Evolutionary conservation across 2,888 invertebrate genomes (phyloP).

Genomic region (Furcula furcula): DNA sequence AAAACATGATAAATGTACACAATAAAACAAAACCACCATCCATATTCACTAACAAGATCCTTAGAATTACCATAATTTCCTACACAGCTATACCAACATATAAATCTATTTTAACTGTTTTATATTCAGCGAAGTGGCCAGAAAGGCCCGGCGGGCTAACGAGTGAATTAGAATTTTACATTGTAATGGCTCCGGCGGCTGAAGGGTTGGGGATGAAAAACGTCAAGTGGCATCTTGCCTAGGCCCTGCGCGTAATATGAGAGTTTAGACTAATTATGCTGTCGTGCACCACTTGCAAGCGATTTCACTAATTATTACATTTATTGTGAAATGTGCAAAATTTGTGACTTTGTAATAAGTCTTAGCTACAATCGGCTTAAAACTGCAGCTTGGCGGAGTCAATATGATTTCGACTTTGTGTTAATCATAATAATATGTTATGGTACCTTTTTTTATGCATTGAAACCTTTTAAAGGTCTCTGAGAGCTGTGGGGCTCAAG

Average conservation of each 20-base stretch:
- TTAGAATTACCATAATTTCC: constrained; percentile 37
- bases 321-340: constrained; percentile 22
- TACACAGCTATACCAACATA: constrained; percentile 35
- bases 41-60: constrained; percentile 32
- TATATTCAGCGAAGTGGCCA: constrained; percentile 53
- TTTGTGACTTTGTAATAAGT: no score
- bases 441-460: no score
- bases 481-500: no score
- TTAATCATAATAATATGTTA: no score
- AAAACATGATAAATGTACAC: constrained; percentile 24
- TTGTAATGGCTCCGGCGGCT: constrained; percentile 45
- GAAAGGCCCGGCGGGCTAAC: constrained; percentile 50
- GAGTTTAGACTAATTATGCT: constrained; percentile 40
- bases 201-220: constrained; percentile 17
- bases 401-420: no score
- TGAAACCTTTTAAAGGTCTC: no score
- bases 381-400: no score
- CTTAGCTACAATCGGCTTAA: no score
- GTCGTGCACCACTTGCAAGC: constrained; percentile 18
- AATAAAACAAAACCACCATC: constrained; percentile 23
- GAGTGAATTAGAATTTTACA: constrained; percentile 69
- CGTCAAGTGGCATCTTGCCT: constrained; percentile 20
- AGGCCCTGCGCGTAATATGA: constrained; percentile 25
- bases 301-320: constrained; percentile 37
- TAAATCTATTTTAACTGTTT: constrained; percentile 50